Base-by-base conservation (phyloP, 2,797 vertebrate species). In the Jordanella pulchra region DNA sequence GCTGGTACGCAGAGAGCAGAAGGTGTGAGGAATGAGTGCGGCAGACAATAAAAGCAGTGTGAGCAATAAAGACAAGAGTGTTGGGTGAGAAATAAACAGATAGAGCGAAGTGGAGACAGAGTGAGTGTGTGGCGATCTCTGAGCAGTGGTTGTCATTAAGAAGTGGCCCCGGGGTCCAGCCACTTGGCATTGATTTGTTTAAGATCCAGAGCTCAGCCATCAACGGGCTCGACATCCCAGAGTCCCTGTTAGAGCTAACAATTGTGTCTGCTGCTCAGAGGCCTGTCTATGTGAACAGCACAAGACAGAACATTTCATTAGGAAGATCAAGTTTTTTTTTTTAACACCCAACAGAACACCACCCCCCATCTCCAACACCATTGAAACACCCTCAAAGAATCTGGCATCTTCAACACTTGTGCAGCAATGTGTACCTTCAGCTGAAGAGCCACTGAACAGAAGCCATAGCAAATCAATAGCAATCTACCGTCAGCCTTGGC, bases 381-480 rank as follows among this genome's bases (percentile, higher is more conserved):
- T 67, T 10, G n/a, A n/a, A 7, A 6, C 60, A 44, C n/a, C 39
- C 60, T 25, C 11, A 14, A 45, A 61, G 68, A 72, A 54, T 70
- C 63, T 39, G 64, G 65, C 58, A 69, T 67, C 25, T 7, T 72
- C 32, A 48, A 75, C 53, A 75, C 71, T 54, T 30, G 39, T 64
- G 65, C 63, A 64, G 70, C 48, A 35, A n/a, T 67, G 45, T 69
- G 67, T 17, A 55, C 75, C 60, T 64, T 69, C 53, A 44, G 58
- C 72, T 81, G 84, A 92, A 89, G 69, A 86, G 86, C 89, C 91
- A 86, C 88, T 87, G 91, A 94, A 93, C 81, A 91, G 91, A 92
- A 80, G 86, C 89, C 77, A 88, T 83, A 84, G 87, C 86, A 89
- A 93, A 94, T 94, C 94, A 93, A 94, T 94, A 93, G 90, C 92